Evolutionary conservation across 2,888 invertebrate species (phyloP).

Genomic region (Muscina levida): DNA sequence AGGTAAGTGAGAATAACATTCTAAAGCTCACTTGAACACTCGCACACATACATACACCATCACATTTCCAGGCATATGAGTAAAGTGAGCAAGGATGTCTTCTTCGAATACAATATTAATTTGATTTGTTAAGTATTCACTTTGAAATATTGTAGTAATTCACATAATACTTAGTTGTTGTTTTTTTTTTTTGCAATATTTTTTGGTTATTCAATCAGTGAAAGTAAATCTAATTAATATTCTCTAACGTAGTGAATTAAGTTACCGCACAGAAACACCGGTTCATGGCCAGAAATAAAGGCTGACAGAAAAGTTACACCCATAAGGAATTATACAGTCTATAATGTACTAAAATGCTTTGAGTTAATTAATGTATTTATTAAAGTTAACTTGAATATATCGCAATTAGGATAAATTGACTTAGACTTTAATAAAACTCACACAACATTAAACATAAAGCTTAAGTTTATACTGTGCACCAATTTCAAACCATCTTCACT

Average conservation of each 20-base stretch:
- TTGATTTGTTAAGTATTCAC: constrained; percentile 37
- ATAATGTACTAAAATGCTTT: no score
- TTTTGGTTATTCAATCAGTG: constrained; percentile 15
- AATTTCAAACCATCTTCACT: no score
- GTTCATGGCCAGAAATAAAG: no score
- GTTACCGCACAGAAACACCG: no score
- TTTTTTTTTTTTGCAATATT: background rate
- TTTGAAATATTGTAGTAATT: constrained; percentile 21
- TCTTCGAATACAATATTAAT: constrained; percentile 2
- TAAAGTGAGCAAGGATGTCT: background rate
- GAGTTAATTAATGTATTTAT: no score
- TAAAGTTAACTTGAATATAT: no score
- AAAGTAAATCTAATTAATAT: constrained; percentile 15
- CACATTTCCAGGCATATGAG: background rate
- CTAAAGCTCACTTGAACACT: background rate
- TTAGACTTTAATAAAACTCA: no score
- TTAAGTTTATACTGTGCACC: no score
- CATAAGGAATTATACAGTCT: no score
- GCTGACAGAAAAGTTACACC: no score
- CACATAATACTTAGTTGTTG: background rate
- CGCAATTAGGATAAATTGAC: no score
- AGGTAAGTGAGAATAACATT: background rate
- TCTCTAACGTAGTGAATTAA: background rate
- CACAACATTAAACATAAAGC: no score
- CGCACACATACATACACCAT: background rate